A percentile compares a stretch with the other conserved stretches of the same genome.
phyloP scores from a whole-genome alignment of 2,888 invertebrate species.

The Oasisia sp. region DNA sequence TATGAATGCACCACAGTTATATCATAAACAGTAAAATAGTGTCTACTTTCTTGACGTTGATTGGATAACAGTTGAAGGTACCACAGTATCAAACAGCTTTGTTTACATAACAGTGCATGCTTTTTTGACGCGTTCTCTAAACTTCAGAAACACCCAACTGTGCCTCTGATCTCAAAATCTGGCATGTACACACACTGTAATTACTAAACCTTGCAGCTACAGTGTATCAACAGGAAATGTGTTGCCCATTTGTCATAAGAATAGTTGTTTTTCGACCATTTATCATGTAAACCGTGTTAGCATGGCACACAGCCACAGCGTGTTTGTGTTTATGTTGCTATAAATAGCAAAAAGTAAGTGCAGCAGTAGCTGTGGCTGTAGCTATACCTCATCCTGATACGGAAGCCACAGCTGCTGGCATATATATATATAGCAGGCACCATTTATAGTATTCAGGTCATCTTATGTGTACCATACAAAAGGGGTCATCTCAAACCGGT shows the following conservation, averaged over 20 bases:
- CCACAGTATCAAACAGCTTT: not conserved
- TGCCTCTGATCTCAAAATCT: not conserved
- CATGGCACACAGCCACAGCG: not conserved
- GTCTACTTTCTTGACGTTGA: no score
- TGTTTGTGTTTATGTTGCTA: conserved; percentile 11
- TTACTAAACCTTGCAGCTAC: not conserved
- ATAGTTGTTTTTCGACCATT: not conserved
- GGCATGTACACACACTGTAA: no score
- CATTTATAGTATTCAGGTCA: not conserved
- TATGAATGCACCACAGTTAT: no score
- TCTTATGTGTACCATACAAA: not conserved
- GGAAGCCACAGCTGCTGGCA: not conserved
- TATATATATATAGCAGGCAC: not conserved
- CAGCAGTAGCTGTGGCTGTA: not conserved
- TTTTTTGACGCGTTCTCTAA: not conserved
- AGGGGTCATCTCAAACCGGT: not conserved
- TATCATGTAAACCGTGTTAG: not conserved
- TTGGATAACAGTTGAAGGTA: no score
- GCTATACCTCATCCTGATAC: not conserved
- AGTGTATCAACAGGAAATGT: not conserved
- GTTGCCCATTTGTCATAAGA: not conserved
- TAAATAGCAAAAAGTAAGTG: conserved; percentile 1
- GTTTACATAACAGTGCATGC: not conserved
- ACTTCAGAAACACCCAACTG: not conserved
- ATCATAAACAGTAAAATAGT: no score